Conservation (phyloP, 2,888 invertebrate genomes). For the Pyrocoelia pectoralis region DNA sequence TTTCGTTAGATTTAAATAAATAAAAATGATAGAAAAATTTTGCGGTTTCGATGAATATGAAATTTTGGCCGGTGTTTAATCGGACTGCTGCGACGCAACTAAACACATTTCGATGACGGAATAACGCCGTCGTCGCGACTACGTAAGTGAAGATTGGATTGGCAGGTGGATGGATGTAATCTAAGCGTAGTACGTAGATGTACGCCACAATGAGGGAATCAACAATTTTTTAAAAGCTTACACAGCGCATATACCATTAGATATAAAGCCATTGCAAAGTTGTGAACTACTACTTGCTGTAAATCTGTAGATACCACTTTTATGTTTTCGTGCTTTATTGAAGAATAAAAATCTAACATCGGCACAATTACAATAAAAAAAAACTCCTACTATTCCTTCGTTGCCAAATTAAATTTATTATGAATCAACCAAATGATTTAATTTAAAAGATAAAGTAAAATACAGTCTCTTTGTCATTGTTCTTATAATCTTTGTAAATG, state of each 20-base stretch:
- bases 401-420: neutral
- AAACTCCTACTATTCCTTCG: neutral
- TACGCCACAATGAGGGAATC: constrained; percentile 30
- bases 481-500: neutral
- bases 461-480: neutral
- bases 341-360: neutral
- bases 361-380: neutral
- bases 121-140: constrained; percentile 33
- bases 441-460: neutral
- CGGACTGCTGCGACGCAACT: constrained; percentile 43
- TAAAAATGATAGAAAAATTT: constrained; percentile 14
- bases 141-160: constrained; percentile 35
- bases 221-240: constrained; percentile 31
- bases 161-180: constrained; percentile 37
- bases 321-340: neutral
- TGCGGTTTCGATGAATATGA: constrained; percentile 28
- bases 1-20: neutral
- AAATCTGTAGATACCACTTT: neutral
- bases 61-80: constrained; percentile 43
- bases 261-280: constrained; percentile 22
- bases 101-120: constrained; percentile 37
- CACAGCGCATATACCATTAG: constrained; percentile 28
- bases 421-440: neutral
- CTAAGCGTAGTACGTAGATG: constrained; percentile 30
- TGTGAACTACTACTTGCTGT: neutral